Percentiles rank a stretch among this genome's conserved stretches.
These are phyloP conservation scores for Paelopatides confundens DNA, from an alignment of 53 echinoderm and acorn worm species.

Conservation along the genomic window DNA sequence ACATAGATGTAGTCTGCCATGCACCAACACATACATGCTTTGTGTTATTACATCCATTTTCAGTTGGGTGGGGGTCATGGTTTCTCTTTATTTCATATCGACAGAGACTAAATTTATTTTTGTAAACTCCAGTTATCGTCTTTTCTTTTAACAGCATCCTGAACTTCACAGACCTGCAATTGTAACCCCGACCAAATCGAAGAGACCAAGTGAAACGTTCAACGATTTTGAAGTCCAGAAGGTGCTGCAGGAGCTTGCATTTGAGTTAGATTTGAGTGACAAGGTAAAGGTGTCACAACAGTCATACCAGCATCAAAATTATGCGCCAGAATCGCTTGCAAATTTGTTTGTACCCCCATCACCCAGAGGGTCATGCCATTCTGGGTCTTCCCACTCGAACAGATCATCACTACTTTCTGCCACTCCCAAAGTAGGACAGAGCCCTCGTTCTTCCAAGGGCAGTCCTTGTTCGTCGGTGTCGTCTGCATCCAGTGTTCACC, in stretches of 20 bases:
- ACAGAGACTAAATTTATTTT: no score
- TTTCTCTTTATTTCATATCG: not conserved
- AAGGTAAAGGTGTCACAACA: not conserved
- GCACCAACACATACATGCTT: no score
- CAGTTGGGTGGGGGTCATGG: no score
- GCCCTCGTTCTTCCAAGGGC: slow-evolving; percentile 8
- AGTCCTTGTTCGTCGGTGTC: slow-evolving; percentile 14
- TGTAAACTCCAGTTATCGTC: no score
- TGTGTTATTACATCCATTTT: no score
- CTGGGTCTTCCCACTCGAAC: not conserved
- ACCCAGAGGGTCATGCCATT: not conserved
- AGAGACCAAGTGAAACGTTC: slow-evolving; percentile 57
- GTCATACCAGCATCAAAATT: slow-evolving; percentile 3
- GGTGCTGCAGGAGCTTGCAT: slow-evolving; percentile 84
- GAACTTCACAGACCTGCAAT: slow-evolving; percentile 43
- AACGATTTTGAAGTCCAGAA: slow-evolving; percentile 87
- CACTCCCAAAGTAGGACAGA: not conserved
- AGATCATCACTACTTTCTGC: not conserved
- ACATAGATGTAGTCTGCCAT: no score
- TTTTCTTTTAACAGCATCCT: not conserved
- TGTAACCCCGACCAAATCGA: slow-evolving; percentile 64
- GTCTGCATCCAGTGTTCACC: slow-evolving; percentile 24
- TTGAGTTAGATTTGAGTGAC: slow-evolving; percentile 57
- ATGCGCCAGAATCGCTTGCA: slow-evolving; percentile 25
- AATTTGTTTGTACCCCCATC: not conserved